Base-by-base conservation (phyloP, 2,113 vertebrate genomes). In the Pelecanoides urinatrix region DNA sequence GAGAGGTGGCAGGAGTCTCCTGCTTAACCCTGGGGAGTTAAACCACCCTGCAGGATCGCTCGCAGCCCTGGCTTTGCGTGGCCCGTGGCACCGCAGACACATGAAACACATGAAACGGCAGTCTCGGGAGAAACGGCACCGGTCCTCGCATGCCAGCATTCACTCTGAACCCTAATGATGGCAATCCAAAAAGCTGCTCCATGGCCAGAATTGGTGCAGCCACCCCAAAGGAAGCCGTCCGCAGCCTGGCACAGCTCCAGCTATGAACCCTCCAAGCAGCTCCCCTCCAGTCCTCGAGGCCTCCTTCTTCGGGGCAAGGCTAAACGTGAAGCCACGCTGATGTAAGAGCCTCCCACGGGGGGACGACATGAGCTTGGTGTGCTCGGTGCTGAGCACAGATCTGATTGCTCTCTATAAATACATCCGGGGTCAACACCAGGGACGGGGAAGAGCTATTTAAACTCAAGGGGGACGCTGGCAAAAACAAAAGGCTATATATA, bases 401-500 rank as follows among this genome's bases (percentile, higher is more conserved):
- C 76, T 88, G 76, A 93, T 88, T 73, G 90, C 81, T 94, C 87
- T 88, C 96, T 96, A 96, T 93, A 96, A 96, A 96, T 96, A 96
- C 90, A 95, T 94, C 93, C 85, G 93, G 96, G 96, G 96, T 96
- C 93, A 94, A 79, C 88, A 90, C 8, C 59, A 93, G 93, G 71
- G 62, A 96, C 4, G 3, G 75, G 85, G 90, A 89, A 94, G 67
- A 92, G 88, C 78, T 97, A 95, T 97, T 96, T 93, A 92, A 94
- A 90, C 82, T 90, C 74, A 36, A 93, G 90, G 92, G 82, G 88
- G 90, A 77, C 0, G 42, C 93, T 96, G 95, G 92, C 96, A 96
- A 96, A 96, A 97, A 96, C 95, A 96, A 96, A 96, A 96, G 94
- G 76, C 92, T 97, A 94, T 85, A 96, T 95, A 95, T 96, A 97